These are phyloP conservation scores for Neoaliturus tenellus DNA, from an alignment of 2,888 invertebrate species.

Conservation along the genomic window DNA sequence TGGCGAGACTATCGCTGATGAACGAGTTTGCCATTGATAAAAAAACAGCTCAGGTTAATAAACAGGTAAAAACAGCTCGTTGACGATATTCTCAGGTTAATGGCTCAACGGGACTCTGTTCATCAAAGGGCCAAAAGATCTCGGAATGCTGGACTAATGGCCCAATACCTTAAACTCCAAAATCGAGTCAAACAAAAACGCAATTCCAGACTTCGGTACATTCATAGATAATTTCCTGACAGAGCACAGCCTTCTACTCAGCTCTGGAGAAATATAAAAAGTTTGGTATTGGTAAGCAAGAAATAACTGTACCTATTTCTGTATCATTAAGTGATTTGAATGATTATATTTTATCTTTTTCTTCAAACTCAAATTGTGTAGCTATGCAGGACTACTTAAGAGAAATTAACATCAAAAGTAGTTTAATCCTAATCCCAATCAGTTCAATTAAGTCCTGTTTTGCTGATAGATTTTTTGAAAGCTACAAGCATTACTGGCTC, in stretches of 20 bases:
- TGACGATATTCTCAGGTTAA: neutral
- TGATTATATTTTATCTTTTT: conserved; percentile 4
- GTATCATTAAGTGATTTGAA: conserved; percentile 9
- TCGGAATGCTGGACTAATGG: neutral
- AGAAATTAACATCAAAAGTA: neutral
- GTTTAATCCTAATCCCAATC: neutral
- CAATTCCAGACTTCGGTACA: conserved; percentile 17
- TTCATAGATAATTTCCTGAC: neutral
- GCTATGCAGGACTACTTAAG: neutral
- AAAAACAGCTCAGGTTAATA: too few relatives aligned
- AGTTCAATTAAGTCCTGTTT: neutral
- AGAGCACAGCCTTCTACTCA: neutral
- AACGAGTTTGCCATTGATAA: too few relatives aligned
- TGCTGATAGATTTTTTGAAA: conserved; percentile 5
- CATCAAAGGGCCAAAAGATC: conserved; percentile 15
- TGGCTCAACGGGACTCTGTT: conserved; percentile 28
- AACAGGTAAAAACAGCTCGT: too few relatives aligned
- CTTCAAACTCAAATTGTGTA: neutral
- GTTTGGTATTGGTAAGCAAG: neutral
- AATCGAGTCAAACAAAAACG: conserved; percentile 16
- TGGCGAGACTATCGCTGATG: too few relatives aligned
- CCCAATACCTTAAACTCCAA: conserved; percentile 1
- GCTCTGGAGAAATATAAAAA: neutral
- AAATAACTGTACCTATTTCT: neutral
- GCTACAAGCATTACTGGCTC: neutral